These are phyloP conservation scores for Lysandra coridon DNA, from an alignment of 2,888 invertebrate genomes.

Conservation along the genomic window DNA sequence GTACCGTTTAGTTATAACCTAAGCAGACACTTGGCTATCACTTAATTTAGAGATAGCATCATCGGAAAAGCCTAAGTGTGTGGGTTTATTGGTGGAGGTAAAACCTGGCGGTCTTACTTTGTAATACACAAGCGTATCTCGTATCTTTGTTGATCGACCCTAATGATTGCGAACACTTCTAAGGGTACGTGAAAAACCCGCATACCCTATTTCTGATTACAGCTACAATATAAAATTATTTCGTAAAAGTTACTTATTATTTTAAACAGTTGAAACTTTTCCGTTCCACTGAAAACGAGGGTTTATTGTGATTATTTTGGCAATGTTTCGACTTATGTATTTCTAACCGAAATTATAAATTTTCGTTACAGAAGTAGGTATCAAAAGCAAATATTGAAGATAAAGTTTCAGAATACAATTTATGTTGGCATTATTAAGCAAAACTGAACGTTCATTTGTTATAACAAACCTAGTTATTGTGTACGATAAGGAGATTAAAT, in stretches of 20 bases:
- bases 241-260: background rate
- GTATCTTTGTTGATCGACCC: constrained; percentile 14
- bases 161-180: constrained; percentile 6
- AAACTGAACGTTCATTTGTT: constrained; percentile 10
- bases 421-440: background rate
- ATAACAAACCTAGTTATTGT: background rate
- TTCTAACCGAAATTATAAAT: background rate
- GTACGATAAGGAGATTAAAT: constrained; percentile 4
- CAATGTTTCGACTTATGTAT: background rate
- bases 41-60: background rate
- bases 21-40: background rate
- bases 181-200: constrained; percentile 2
- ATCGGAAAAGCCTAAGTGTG: background rate
- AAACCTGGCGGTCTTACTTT: background rate
- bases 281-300: background rate
- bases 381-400: background rate
- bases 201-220: background rate
- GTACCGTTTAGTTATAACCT: background rate
- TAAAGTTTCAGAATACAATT: background rate
- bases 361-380: background rate
- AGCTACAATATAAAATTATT: background rate
- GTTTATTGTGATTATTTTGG: background rate
- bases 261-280: background rate
- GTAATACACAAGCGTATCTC: background rate
- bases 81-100: background rate